Percentiles rank a stretch among this genome's conserved stretches.
These are phyloP conservation scores for Lissocephala sabroskyi DNA, from an alignment of 2,888 invertebrate species.

Conservation along the genomic window DNA sequence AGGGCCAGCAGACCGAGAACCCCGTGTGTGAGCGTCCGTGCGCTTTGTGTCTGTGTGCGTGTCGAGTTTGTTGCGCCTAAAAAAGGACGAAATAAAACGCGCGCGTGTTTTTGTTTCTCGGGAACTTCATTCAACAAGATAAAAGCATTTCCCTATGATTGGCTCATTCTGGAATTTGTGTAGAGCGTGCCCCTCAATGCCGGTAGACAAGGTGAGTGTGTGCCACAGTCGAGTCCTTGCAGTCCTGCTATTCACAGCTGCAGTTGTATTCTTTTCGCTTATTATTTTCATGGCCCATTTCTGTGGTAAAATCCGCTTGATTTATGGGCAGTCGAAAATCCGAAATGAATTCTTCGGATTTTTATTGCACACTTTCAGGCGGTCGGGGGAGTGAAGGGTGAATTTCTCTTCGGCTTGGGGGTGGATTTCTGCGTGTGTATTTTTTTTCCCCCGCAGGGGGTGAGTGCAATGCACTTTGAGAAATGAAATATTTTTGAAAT, in stretches of 20 bases:
- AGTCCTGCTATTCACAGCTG: constrained; percentile 12
- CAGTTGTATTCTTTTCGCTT: constrained; percentile 1
- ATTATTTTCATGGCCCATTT: constrained; percentile 5
- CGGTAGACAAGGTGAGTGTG: constrained; percentile 90
- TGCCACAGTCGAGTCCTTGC: constrained; percentile 4
- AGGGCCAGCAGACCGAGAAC: background rate
- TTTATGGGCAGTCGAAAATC: constrained; percentile 30
- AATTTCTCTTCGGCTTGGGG: constrained; percentile 3
- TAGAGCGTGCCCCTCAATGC: constrained; percentile 97
- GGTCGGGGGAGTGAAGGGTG: constrained; percentile 36
- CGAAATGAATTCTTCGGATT: constrained; percentile 31
- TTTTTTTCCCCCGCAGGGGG: constrained; percentile 31
- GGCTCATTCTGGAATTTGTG: constrained; percentile 98
- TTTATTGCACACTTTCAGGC: constrained; percentile 51
- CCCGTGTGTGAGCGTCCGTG: constrained; percentile 26
- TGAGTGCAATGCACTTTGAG: too few species aligned
- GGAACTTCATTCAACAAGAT: constrained; percentile 37
- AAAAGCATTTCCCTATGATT: constrained; percentile 82
- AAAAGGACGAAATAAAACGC: constrained; percentile 15
- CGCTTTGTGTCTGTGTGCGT: background rate
- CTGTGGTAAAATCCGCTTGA: constrained; percentile 30
- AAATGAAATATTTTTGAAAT: too few species aligned
- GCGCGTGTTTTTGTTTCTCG: constrained; percentile 46
- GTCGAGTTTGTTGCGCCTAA: constrained; percentile 39
- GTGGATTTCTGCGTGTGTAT: too few species aligned